Base-by-base conservation (phyloP, 2,888 invertebrate species). In the Cephalotes varians region DNA sequence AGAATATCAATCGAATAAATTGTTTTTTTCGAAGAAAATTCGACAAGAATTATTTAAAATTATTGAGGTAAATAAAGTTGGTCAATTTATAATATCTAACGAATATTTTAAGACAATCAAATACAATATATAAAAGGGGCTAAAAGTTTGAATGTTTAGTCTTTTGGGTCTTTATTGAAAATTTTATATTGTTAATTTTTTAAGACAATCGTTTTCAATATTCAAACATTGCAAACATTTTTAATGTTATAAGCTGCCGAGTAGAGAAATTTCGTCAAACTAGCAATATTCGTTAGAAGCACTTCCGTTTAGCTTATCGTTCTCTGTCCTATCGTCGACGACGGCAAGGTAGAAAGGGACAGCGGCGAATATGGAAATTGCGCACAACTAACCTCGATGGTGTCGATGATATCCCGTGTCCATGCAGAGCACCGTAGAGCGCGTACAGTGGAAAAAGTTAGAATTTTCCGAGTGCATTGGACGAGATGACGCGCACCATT, bases 381-480 rank as follows among this genome's bases (percentile, higher is more conserved):
- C n/a, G n/a, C 6, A 83, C 72, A 93, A 21, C 93, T 93, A 93
- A 93, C 93, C 93, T 93, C 93, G 93, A 91, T 86, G 90, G 85
- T 89, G 86, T 87, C 89, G 7, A n/a, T 87, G 87, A 88, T 86
- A 85, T 88, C 89, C 90, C 90, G 89, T 89, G 86, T 91, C 92
- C 91, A 92, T 92, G 90, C 91, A 91, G 87, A 90, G 88, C 89
- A 91, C 89, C 91, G 91, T 88, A 12, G 87, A 88, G 85, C 86
- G 87, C 86, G 88, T n/a, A 87, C 86, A 12, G 83, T 10, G 85
- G 84, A 85, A 90, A 89, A 89, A 86, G 85, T 85, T 73, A 87
- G 82, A 79, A 87, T 81, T 87, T 85, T 76, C 79, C 81, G 90
- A 90, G 86, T 86, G 89, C 91, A 91, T 92, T 88, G 88, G 88